These are phyloP conservation scores for Recurvirostra avosetta DNA, from an alignment of 2,113 vertebrate species.

Conservation along the genomic window DNA sequence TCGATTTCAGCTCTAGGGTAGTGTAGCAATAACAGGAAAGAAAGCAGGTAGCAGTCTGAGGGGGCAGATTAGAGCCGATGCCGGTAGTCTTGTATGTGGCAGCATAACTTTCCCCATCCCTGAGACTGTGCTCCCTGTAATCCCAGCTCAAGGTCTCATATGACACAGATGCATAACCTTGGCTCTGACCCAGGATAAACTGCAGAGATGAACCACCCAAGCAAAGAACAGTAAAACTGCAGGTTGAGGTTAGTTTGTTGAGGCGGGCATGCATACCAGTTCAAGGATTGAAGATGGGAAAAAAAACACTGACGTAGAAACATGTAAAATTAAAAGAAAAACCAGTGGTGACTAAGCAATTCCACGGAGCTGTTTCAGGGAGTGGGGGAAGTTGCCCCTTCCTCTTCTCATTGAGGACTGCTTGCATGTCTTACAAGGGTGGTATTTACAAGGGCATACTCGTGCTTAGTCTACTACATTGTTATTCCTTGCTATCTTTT, in stretches of 20 bases:
- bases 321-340: neutral
- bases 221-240: neutral
- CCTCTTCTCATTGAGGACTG: neutral
- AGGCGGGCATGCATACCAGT: neutral
- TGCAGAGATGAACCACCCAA: neutral
- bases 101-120: neutral
- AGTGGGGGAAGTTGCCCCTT: fast-evolving
- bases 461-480: neutral
- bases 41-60: neutral
- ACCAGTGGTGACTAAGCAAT: neutral
- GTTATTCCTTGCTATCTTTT: neutral
- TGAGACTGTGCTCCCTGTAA: neutral
- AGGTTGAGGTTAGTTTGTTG: neutral
- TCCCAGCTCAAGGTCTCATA: neutral
- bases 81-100: neutral
- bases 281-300: neutral
- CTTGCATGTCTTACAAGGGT: neutral
- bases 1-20: neutral
- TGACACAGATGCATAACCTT: neutral
- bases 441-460: neutral
- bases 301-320: neutral
- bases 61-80: neutral
- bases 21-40: neutral
- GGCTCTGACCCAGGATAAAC: neutral
- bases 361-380: neutral